Evolutionary conservation across 2,113 vertebrate genomes (phyloP), one percentile per base, ranked within the genome.

Genomic region (Castor canadensis): DNA sequence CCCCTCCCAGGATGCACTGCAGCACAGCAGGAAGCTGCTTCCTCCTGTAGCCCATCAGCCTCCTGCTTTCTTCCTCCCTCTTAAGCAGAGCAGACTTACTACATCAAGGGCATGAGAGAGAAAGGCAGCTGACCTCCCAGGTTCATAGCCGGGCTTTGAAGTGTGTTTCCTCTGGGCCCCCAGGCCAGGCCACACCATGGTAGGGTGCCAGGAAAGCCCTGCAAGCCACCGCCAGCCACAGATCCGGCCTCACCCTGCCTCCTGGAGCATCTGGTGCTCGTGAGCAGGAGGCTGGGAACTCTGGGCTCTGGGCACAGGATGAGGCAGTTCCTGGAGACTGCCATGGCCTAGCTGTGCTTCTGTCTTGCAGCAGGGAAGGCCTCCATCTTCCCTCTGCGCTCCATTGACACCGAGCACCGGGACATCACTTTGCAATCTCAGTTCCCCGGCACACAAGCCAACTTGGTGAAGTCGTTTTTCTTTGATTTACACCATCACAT

Each of bases 401-500:
- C 96, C 94, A 97, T 90, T 96, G 95, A 97, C 95, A 91, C 47
- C 47, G 66, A 96, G 73, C 62, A 77, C 97, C 91, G 94, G 93
- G 96, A 96, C 49, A 94, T 92, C 94, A 67, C 96, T 93, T 95
- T 97, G 96, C 93, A 97, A 97, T 98, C 98, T 95, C 89, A 91
- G 0, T 97, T 96, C 94, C 97, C 96, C 56, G 89, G 96, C 93
- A 76, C 76, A 92, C 92, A 95, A 93, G 91, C 40, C 95, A 96
- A 82, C 96, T 97, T 87, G 93, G 97, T 93, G 40, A 88, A 94
- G 76, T 88, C 71, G 20, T 93, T 95, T 93, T 66, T 8, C 95
- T 96, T 96, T 98, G 98, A 97, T 98, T 98, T 97, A 98, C 96
- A 94, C 91, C 47, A 45, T 79, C 84, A 81, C 95, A 79, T 96